Evolutionary conservation across 2,113 vertebrate species (phyloP), one percentile per base, ranked within the genome.

Genomic region (Xiphophorus hellerii): DNA sequence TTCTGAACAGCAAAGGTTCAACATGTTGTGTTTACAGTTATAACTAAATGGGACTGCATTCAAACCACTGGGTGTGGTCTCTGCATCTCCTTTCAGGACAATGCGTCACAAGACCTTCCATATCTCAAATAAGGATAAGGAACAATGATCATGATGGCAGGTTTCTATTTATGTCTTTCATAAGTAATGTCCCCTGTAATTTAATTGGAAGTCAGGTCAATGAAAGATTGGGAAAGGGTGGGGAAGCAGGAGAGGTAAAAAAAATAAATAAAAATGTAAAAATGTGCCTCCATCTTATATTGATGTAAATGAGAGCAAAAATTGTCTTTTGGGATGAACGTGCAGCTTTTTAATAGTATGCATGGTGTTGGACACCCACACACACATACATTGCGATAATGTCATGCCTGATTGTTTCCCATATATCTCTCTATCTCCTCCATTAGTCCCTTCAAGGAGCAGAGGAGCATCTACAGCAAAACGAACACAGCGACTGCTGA

Each of bases 141-240:
- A 78, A 91, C 89, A 73, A 13, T 89, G 84, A 93, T 93, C 94
- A 93, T 88, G 90, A 88, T 63, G 71, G 87, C 92, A 90, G 91
- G 89, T 83, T 89, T 92, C 95, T 96, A 96, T 98, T 97, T 95
- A 96, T 96, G 94, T 93, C 91, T 85, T 93, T 90, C 84, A 89
- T 71, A 91, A 94, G 91, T 93, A 95, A 93, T 96, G 94, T 93
- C 92, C 88, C 88, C 94, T 0, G 31, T 97, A 97, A 98, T 97
- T 94, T 91, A 96, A 97, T 97, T 96, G 91, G 88, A 92, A 90
- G 88, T 93, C 88, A 90, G 94, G 91, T 96, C 96, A 96, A 95
- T 96, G 95, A 96, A 94, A 95, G 94, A 96, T 74, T 25, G 84
- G 27, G 39, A 62, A 15, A 80, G 37, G n/a, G 30, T 17, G 63